A percentile compares a stretch with the other conserved stretches of the same genome.
phyloP scores from a whole-genome alignment of 35 echinoderm and acorn worm genomes.

The Amphiura filiformis region DNA sequence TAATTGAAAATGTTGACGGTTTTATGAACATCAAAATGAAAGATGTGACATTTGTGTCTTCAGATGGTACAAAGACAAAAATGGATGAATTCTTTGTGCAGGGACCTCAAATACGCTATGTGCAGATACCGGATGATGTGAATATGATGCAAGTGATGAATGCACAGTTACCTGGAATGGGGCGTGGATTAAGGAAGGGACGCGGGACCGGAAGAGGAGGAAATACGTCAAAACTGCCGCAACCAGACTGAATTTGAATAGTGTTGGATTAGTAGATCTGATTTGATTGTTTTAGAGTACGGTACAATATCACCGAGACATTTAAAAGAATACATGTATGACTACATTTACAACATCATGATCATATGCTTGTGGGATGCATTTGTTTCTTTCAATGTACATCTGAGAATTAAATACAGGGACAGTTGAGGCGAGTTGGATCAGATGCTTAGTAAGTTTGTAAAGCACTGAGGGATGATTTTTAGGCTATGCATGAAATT shows the following conservation, averaged over 20 bases:
- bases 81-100: slow-evolving; percentile 75
- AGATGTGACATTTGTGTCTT: slow-evolving; percentile 53
- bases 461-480: too few relatives aligned
- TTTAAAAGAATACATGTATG: too few relatives aligned
- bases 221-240: background rate
- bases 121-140: slow-evolving; percentile 84
- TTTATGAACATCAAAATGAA: slow-evolving; percentile 95
- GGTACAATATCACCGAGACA: too few relatives aligned
- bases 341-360: too few relatives aligned
- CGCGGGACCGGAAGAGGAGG: background rate
- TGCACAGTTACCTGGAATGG: slow-evolving; percentile 7
- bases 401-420: too few relatives aligned
- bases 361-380: too few relatives aligned
- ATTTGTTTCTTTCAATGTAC: too few relatives aligned
- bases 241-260: background rate
- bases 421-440: too few relatives aligned
- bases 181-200: background rate
- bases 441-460: too few relatives aligned
- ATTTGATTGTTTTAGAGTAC: too few relatives aligned
- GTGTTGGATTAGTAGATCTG: too few relatives aligned
- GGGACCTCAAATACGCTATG: slow-evolving; percentile 68
- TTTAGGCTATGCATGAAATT: too few relatives aligned
- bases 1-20: slow-evolving; percentile 78
- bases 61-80: slow-evolving; percentile 23
- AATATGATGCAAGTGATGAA: slow-evolving; percentile 75